phyloP scores from a whole-genome alignment of 2,797 vertebrate species.

The Sylvia borin region DNA sequence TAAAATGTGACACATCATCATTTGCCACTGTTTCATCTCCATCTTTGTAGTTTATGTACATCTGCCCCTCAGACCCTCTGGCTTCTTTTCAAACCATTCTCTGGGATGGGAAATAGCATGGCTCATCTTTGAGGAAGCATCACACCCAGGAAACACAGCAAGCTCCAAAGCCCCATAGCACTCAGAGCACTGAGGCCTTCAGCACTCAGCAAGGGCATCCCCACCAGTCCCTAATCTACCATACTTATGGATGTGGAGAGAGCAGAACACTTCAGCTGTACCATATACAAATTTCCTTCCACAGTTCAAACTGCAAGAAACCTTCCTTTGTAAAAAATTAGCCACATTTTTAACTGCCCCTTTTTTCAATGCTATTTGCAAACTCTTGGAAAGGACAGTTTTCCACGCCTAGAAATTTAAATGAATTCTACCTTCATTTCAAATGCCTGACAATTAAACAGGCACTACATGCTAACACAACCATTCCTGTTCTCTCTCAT shows the following conservation, averaged over 20 bases:
- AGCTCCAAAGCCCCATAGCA: neutral
- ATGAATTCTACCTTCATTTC: neutral
- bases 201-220: neutral
- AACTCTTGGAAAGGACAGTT: neutral
- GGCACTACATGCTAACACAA: neutral
- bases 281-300: neutral
- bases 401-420: neutral
- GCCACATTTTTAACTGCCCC: neutral
- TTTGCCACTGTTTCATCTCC: neutral
- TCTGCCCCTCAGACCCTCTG: neutral
- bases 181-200: neutral
- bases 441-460: neutral
- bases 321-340: neutral
- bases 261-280: neutral
- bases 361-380: neutral
- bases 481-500: neutral
- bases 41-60: neutral
- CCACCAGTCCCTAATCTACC: neutral
- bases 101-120: neutral
- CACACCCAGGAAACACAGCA: neutral
- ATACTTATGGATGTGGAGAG: neutral
- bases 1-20: neutral
- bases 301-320: neutral
- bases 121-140: neutral
- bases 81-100: neutral